Base-by-base conservation (phyloP, 1,140 invertebrate species). In the Aphaenogaster floridana region DNA sequence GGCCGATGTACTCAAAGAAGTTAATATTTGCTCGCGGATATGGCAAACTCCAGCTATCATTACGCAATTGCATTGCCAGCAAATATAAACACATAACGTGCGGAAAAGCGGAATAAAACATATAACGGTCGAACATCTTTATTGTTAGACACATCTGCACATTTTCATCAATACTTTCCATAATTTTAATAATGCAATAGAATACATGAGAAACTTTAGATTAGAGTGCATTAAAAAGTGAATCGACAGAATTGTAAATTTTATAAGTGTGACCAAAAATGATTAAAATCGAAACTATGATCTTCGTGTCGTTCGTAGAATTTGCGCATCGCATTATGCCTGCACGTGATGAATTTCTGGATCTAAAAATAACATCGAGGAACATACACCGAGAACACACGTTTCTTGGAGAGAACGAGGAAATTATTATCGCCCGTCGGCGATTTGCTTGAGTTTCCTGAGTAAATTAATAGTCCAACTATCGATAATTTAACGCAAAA, bases 371-470 rank as follows among this genome's bases (percentile, higher is more conserved):
- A 69, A 69, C 63, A 36, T 48, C 28, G 63, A 39, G 42, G 4
- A 36, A 48, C n/a, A 42, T 77, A 71, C 15, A 48, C 42, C 61
- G 42, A n/a, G 42, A 66, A 28, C 36, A 63, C 8, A 86, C n/a
- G 39, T 76, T 77, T 89, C 69, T 86, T 71, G 59, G 39, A 68
- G 59, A 89, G 83, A 63, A 89, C 11, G 52, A 81, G 88, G 76
- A 89, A 89, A 86, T 89, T 89, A 71, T 80, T 90, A 89, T 68
- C 68, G 66, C 57, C 48, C 48, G 83, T 21, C 81, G 57, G 21
- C 76, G 69, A 81, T 80, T 83, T 74, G 59, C 52, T 74, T 61
- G 45, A 89, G 42, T 76, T 80, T 57, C 21, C 54, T 52, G 39
- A 86, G 61, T 21, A 86, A 89, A 81, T 86, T 80, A 69, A 28